Conservation (phyloP, 2,888 invertebrate species). For the Drosophila mercatorum region DNA sequence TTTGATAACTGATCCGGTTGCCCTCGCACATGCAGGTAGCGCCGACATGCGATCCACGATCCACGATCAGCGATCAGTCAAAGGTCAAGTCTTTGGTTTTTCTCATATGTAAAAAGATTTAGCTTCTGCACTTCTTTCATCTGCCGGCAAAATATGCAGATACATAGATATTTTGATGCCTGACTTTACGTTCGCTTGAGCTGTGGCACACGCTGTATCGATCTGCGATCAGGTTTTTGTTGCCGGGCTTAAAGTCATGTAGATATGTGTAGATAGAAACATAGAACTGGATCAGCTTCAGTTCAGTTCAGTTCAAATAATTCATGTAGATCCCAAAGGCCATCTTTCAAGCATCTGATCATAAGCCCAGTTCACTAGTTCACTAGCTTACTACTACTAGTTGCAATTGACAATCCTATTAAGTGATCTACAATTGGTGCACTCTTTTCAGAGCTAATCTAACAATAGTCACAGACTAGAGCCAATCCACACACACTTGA, state of each 20-base stretch:
- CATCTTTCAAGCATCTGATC: no score
- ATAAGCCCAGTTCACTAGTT: no score
- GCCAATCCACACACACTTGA: not conserved
- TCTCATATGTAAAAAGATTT: constrained; percentile 7
- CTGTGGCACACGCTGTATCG: constrained; percentile 1
- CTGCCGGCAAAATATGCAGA: constrained; percentile 11
- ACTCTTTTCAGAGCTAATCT: not conserved
- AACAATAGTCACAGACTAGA: not conserved
- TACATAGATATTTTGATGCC: not conserved
- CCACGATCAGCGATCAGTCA: not conserved
- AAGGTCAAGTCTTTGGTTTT: not conserved
- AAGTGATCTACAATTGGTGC: not conserved
- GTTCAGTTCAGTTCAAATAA: no score
- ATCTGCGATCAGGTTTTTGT: not conserved
- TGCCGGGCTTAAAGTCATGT: no score
- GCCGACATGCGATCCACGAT: not conserved
- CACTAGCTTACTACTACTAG: not conserved
- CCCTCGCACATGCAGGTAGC: constrained; percentile 6
- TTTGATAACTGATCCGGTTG: constrained; percentile 12
- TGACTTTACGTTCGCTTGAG: constrained; percentile 9
- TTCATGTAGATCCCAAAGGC: no score
- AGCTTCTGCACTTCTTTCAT: constrained; percentile 3
- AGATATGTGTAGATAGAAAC: no score
- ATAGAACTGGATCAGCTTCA: no score
- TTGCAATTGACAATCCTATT: not conserved